These are phyloP conservation scores for Agriopis marginaria DNA, from an alignment of 2,888 invertebrate genomes.

Conservation along the genomic window DNA sequence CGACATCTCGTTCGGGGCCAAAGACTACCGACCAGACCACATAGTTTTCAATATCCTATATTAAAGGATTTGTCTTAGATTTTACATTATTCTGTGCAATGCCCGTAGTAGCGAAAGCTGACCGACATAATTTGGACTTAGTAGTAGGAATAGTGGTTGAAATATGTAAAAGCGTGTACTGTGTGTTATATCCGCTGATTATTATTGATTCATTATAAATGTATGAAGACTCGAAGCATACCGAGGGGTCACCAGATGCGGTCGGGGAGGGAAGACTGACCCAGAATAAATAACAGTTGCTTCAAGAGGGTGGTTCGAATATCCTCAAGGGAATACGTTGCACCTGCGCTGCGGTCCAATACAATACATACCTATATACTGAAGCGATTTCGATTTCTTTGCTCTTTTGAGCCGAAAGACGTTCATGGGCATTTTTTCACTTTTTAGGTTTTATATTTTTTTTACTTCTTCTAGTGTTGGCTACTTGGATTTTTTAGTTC, in stretches of 20 bases:
- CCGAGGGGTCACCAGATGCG: constrained; percentile 52
- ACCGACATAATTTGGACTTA: no score
- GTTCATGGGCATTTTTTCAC: no score
- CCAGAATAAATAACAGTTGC: constrained; percentile 23
- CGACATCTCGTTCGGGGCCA: no score
- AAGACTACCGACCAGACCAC: no score
- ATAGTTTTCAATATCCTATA: no score
- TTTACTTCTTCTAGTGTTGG: no score
- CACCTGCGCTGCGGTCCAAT: constrained; percentile 53
- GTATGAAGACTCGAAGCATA: constrained; percentile 50
- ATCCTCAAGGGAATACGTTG: constrained; percentile 23
- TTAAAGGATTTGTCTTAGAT: no score
- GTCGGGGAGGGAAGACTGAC: constrained; percentile 35
- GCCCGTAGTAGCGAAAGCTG: not conserved
- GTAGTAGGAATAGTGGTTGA: no score
- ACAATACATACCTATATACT: constrained; percentile 5
- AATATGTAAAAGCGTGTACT: not conserved
- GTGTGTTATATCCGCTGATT: constrained; percentile 30
- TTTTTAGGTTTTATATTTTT: no score
- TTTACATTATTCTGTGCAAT: no score
- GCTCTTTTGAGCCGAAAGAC: not conserved
- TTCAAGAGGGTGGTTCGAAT: constrained; percentile 4
- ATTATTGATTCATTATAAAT: constrained; percentile 70
- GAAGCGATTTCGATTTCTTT: constrained; percentile 4
- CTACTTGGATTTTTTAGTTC: not conserved